These are phyloP conservation scores for Scaptomyza cyrtandrae DNA, from an alignment of 2,888 invertebrate genomes.

Conservation along the genomic window DNA sequence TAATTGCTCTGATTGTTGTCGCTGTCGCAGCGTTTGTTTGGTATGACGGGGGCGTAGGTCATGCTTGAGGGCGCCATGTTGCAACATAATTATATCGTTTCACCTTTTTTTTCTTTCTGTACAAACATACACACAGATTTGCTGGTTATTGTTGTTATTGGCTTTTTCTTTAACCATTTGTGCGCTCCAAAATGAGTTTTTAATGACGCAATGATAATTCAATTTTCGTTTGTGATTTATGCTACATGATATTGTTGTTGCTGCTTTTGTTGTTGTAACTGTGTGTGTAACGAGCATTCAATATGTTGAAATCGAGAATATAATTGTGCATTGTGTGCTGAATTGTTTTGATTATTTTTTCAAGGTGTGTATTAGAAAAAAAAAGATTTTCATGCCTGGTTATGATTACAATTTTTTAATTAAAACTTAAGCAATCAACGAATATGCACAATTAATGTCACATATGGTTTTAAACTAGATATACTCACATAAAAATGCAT, in stretches of 20 bases:
- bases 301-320: conserved; percentile 64
- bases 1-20: conserved; percentile 36
- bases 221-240: conserved; percentile 79
- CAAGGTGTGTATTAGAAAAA: conserved; percentile 28
- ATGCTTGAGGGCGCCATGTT: conserved; percentile 78
- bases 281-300: conserved; percentile 75
- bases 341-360: conserved; percentile 8
- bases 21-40: conserved; percentile 47
- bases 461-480: too few species aligned
- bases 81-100: conserved; percentile 79
- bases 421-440: background rate
- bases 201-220: conserved; percentile 81
- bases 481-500: conserved; percentile 93
- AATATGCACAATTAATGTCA: too few species aligned
- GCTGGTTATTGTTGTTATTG: background rate
- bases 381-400: background rate
- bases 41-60: conserved; percentile 64
- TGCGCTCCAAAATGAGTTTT: conserved; percentile 68
- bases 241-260: conserved; percentile 48
- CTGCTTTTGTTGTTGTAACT: conserved; percentile 8
- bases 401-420: conserved; percentile 33
- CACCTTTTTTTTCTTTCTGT: conserved; percentile 49
- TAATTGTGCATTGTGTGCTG: conserved; percentile 46
- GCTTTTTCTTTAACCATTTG: background rate
- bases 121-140: conserved; percentile 7